Percentiles rank a stretch among this genome's conserved stretches.
Evolutionary conservation across 2,113 vertebrate species (phyloP).

Genomic region (Eptesicus fuscus): DNA sequence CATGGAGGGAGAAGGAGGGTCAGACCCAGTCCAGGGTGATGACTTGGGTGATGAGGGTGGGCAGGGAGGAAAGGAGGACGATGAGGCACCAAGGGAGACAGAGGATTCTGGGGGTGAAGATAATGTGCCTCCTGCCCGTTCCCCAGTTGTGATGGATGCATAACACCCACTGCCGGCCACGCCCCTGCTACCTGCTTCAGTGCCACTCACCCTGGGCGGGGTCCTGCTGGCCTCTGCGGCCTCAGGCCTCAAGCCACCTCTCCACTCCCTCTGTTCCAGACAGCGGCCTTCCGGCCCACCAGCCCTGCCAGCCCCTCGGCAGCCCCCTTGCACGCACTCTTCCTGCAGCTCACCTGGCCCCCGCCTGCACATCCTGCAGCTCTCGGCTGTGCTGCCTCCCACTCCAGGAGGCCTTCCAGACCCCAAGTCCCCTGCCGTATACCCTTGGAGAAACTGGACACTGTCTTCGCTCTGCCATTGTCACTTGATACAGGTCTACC

Average conservation of each 20-base stretch:
- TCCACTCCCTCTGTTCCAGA: background rate
- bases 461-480: background rate
- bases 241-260: background rate
- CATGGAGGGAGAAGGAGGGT: background rate
- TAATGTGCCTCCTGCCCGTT: background rate
- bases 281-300: background rate
- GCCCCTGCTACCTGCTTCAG: fast-evolving
- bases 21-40: background rate
- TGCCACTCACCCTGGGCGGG: background rate
- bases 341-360: background rate
- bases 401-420: background rate
- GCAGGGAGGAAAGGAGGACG: background rate
- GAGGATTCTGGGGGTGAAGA: background rate
- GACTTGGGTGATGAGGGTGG: background rate
- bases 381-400: background rate
- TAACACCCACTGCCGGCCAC: background rate
- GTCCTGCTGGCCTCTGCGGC: background rate
- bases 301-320: background rate
- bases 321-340: fast-evolving
- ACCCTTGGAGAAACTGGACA: background rate
- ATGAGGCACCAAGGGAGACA: background rate
- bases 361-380: background rate
- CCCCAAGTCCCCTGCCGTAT: background rate
- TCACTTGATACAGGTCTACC: background rate
- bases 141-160: background rate